Percentiles rank a stretch among this genome's conserved stretches.
Evolutionary conservation across 2,888 invertebrate genomes (phyloP).

Genomic region (Axea sp.): DNA sequence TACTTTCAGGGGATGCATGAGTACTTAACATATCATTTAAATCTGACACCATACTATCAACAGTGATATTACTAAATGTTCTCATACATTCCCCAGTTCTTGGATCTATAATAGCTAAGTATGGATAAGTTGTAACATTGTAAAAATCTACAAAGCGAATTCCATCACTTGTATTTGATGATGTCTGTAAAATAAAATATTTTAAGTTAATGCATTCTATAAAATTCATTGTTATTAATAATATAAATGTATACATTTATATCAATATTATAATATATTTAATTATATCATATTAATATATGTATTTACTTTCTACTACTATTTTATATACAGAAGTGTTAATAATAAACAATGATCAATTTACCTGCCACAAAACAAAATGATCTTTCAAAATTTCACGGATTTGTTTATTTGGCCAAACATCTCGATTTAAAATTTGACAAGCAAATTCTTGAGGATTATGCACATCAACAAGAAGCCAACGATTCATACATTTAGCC

Average conservation of each 20-base stretch:
- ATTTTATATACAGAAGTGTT: too few relatives aligned
- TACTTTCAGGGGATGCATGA: constrained; percentile 76
- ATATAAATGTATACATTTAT: too few relatives aligned
- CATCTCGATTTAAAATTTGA: constrained; percentile 85
- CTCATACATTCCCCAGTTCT: constrained; percentile 83
- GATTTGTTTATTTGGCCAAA: constrained; percentile 84
- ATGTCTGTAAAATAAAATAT: constrained; percentile 68
- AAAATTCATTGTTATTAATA: too few relatives aligned
- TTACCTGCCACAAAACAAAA: constrained; percentile 86
- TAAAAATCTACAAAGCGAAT: constrained; percentile 84
- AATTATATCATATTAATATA: constrained; percentile 1
- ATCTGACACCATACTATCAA: constrained; percentile 74
- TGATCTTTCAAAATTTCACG: constrained; percentile 83
- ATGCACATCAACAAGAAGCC: constrained; percentile 87
- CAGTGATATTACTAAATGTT: constrained; percentile 74
- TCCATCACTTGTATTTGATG: constrained; percentile 82
- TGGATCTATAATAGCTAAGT: constrained; percentile 85
- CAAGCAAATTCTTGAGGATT: constrained; percentile 85
- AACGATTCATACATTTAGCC: constrained; percentile 82
- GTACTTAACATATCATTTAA: constrained; percentile 76
- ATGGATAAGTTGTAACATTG: constrained; percentile 82
- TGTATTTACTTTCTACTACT: too few relatives aligned
- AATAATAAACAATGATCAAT: neutral
- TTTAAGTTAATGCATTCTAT: too few relatives aligned
- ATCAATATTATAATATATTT: too few relatives aligned